Percentiles rank a stretch among this genome's conserved stretches.
Evolutionary conservation across 2,797 vertebrate species (phyloP).

Genomic region (Lagorchestes hirsutus): DNA sequence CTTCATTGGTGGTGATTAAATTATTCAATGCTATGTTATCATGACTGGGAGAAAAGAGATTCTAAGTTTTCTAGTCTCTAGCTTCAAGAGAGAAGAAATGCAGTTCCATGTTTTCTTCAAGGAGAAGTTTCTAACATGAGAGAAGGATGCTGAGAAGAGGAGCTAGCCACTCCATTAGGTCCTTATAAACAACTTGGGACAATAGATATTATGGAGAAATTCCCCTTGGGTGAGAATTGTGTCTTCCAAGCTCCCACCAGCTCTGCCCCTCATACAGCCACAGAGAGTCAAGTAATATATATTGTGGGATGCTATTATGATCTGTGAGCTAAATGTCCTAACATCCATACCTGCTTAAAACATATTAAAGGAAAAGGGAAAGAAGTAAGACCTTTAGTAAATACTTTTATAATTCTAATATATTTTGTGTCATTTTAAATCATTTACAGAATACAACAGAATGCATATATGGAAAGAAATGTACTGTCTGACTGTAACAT

Average conservation of each 20-base stretch:
- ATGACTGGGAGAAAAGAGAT: not conserved
- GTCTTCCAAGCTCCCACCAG: not conserved
- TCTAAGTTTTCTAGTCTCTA: not conserved
- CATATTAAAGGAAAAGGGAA: not conserved
- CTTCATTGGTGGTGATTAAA: not conserved
- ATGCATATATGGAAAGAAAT: constrained; percentile 80
- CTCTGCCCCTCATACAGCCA: not conserved
- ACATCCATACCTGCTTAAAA: not conserved
- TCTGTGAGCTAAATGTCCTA: not conserved
- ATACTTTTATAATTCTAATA: constrained; percentile 19
- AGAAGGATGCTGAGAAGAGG: not conserved
- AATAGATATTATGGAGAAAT: not conserved
- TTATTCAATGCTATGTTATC: not conserved
- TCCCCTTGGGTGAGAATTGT: not conserved
- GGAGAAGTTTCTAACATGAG: not conserved
- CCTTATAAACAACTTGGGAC: not conserved
- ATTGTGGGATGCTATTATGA: not conserved
- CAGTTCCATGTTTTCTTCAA: not conserved
- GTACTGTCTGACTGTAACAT: constrained; percentile 90
- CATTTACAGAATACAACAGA: constrained; percentile 85
- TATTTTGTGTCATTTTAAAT: constrained; percentile 51
- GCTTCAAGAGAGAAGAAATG: not conserved
- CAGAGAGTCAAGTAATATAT: not conserved
- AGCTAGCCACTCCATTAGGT: not conserved
- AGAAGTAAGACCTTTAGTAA: not conserved